A percentile compares a stretch with the other conserved stretches of the same genome.
phyloP scores from a whole-genome alignment of 2,888 invertebrate species.

The Pyrrhia umbra region DNA sequence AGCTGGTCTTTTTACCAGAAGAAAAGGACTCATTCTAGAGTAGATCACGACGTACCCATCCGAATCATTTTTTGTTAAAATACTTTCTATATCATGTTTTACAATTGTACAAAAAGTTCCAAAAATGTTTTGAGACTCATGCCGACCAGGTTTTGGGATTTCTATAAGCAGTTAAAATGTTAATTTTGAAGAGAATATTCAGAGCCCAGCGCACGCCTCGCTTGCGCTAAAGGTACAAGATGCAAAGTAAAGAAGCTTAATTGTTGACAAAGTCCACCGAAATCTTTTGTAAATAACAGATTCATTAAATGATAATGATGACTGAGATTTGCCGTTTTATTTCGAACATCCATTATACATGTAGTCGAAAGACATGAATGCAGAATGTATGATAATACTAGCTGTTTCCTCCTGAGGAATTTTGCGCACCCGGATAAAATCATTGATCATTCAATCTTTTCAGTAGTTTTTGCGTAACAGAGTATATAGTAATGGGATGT shows the following conservation, averaged over 20 bases:
- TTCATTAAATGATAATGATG: conserved; percentile 87
- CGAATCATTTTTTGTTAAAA: too few relatives aligned
- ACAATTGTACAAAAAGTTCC: too few relatives aligned
- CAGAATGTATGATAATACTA: too few relatives aligned
- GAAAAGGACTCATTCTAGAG: too few relatives aligned
- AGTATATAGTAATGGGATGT: too few relatives aligned
- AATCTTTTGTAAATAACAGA: conserved; percentile 86
- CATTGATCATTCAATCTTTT: too few relatives aligned
- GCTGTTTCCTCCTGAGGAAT: too few relatives aligned
- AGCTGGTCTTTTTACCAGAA: background rate
- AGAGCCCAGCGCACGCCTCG: conserved; percentile 64
- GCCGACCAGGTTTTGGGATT: background rate
- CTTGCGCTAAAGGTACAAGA: conserved; percentile 66
- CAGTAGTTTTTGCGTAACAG: too few relatives aligned
- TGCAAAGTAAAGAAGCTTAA: conserved; percentile 68
- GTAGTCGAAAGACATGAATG: too few relatives aligned
- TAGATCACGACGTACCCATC: too few relatives aligned
- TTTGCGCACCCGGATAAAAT: too few relatives aligned
- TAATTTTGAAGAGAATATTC: conserved; percentile 31
- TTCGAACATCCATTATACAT: conserved; percentile 40
- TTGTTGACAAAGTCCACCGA: conserved; percentile 87
- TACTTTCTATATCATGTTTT: too few relatives aligned
- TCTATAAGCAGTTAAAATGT: conserved; percentile 55
- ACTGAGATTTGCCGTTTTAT: conserved; percentile 69
- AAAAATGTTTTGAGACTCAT: background rate